Base-by-base conservation (phyloP, 2,888 invertebrate species). In the Oligia strigilis region DNA sequence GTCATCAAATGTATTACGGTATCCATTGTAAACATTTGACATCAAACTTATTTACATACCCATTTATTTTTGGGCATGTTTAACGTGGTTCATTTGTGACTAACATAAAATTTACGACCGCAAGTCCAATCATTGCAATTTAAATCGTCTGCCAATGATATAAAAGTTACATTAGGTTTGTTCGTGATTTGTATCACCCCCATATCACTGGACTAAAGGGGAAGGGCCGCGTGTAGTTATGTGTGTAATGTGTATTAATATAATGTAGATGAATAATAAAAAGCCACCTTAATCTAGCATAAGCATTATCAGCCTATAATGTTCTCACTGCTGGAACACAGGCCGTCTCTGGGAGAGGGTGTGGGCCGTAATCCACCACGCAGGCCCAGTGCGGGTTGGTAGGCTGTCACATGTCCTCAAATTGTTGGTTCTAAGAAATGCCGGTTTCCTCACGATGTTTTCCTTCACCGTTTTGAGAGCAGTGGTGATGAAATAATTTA, bases 1-100 rank as follows among this genome's bases (percentile, higher is more conserved):
- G 66, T 67, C 69, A 78, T 70, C 72, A 64, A 64, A 86, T 29
- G 49, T 13, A 83, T 78, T 83, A 86, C 75, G 58, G 73, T 72
- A 67, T 62, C 29, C 36, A 64, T 82, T 78, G 76, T 86, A 84
- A 82, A 82, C 78, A 78, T 46, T 64, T 52, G 62, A 67, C 52
- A 55, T 46, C 46, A 17, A 11, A 46, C 1, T 58, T 17, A 77
- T 77, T 82, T 29, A 23, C 40, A 67, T 62, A 60, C n/a, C 5
- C 6, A 62, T 67, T 36, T 36, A 36, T n/a, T 75, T 52, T 43
- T 19, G 14, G 9, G 3, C 36, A 36, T 29, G 29, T 19, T 29
- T 40, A 40, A 40, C 40, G 40, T 40, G 40, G 40, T 4, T 40
- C 0, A 40, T 40, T 40, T 40, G 5, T 40, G 40, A 40, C 40